Evolutionary conservation across 2,797 vertebrate genomes (phyloP), one percentile per base, ranked within the genome.

Genomic region (Siniperca scherzeri): DNA sequence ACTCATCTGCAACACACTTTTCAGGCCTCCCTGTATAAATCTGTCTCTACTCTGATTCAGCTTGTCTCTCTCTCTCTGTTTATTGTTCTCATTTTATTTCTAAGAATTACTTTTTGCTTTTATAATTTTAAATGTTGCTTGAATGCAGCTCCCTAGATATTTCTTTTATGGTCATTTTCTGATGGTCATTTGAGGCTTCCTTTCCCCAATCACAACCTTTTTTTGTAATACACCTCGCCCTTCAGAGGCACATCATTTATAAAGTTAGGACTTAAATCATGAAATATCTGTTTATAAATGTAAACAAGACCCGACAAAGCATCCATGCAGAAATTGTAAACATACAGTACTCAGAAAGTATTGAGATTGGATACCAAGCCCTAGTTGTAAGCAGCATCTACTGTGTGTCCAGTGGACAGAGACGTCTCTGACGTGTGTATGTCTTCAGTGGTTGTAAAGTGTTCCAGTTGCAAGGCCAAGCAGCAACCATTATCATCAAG

Each of bases 401-500:
- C 36, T 69, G 13, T 38, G 60, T 59, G 55, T 16, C 48, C 27
- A 55, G n/a, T 57, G n/a, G 16, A 53, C 68, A 77, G 46, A 64
- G 22, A 70, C 46, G 33, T 70, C 19, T 70, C 8, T 75, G 48
- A 67, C 3, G 22, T 46, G 38, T 40, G 33, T 57, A 50, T 22
- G 66, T 71, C 30, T 50, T 78, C 14, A 44, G 60, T 46, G 50
- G 5, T 72, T 74, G 48, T 67, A 10, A 75, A 88, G 33, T 66
- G 40, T 78, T 82, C 33, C 19, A 66, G 44, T 70, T 78, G 46
- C 57, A 70, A 70, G 42, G 70, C 36, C 17, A 17, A 70, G 76
- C 83, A 68, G 52, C 72, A 53, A 53, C 71, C 79, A 59, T 84
- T 81, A 66, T 78, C 70, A 80, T 78, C 44, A 72, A 84, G 61